These are phyloP conservation scores for Eucera pruinosa DNA, from an alignment of 2,888 invertebrate genomes.

Conservation along the genomic window DNA sequence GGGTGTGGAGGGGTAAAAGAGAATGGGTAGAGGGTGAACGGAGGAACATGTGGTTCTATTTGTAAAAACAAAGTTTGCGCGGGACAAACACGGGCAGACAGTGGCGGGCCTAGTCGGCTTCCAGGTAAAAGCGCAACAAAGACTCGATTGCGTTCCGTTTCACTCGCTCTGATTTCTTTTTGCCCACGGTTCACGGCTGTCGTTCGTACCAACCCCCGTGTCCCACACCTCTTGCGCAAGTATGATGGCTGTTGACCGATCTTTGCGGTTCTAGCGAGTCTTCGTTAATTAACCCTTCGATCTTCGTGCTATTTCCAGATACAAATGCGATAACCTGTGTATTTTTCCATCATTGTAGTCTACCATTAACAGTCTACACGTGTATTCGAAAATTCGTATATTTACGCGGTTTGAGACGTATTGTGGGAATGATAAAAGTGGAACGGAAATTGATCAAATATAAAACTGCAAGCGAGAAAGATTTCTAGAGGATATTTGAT, in stretches of 20 bases:
- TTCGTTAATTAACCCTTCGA: constrained; percentile 40
- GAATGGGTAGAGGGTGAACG: constrained; percentile 67
- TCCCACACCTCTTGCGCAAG: neutral
- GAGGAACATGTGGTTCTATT: constrained; percentile 81
- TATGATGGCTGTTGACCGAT: constrained; percentile 38
- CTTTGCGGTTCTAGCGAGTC: constrained; percentile 1
- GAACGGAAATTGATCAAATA: no score
- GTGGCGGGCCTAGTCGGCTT: constrained; percentile 75
- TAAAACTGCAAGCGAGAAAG: no score
- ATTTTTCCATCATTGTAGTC: no score
- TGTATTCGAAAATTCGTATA: no score
- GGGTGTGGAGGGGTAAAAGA: constrained; percentile 49
- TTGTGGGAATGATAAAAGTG: no score
- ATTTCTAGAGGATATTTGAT: no score
- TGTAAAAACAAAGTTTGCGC: constrained; percentile 83
- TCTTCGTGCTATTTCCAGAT: neutral
- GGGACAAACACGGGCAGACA: constrained; percentile 80
- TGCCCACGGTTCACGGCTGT: constrained; percentile 33
- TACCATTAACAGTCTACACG: no score
- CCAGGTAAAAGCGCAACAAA: constrained; percentile 81
- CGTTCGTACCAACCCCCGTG: constrained; percentile 21
- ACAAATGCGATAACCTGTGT: neutral
- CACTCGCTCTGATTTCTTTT: constrained; percentile 67
- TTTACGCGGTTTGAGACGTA: no score
- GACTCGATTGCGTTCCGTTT: constrained; percentile 73